Percentiles rank a stretch among this genome's conserved stretches.
phyloP scores from a whole-genome alignment of 2,888 invertebrate species.

The Andrena chrysosceles region DNA sequence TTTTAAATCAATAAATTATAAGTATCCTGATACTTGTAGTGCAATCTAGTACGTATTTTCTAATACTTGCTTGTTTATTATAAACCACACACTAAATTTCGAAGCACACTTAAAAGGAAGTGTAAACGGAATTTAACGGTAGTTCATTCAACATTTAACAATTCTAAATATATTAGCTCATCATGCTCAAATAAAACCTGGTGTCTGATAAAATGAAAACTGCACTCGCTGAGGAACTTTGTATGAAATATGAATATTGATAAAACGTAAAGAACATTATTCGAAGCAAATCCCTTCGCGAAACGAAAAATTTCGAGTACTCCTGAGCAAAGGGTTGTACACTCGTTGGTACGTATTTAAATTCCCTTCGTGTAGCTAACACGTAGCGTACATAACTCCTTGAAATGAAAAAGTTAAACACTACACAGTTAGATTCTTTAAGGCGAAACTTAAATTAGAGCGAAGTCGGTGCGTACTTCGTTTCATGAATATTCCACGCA shows the following conservation, averaged over 20 bases:
- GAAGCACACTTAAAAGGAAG: no score
- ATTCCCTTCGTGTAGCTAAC: slow-evolving; percentile 1
- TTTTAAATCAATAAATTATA: no score
- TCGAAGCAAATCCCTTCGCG: neutral
- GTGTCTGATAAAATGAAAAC: neutral
- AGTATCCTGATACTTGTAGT: no score
- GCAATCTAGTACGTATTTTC: no score
- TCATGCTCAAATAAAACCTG: no score
- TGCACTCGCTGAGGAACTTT: neutral
- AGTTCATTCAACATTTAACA: no score
- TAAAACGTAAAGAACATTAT: neutral
- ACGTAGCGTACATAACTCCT: slow-evolving; percentile 4
- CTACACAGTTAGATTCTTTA: slow-evolving; percentile 42
- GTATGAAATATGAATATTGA: neutral
- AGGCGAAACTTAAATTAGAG: slow-evolving; percentile 48
- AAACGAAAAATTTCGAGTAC: neutral
- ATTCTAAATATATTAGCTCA: no score
- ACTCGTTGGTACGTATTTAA: slow-evolving; percentile 7
- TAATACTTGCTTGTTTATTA: no score
- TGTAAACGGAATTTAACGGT: no score
- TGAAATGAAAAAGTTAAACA: slow-evolving; percentile 38
- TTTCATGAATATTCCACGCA: slow-evolving; percentile 56
- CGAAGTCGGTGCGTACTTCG: slow-evolving; percentile 16
- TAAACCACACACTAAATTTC: no score
- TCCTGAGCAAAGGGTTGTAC: neutral